Base-by-base conservation (phyloP, 1,140 invertebrate species). In the Pantala flavescens region DNA sequence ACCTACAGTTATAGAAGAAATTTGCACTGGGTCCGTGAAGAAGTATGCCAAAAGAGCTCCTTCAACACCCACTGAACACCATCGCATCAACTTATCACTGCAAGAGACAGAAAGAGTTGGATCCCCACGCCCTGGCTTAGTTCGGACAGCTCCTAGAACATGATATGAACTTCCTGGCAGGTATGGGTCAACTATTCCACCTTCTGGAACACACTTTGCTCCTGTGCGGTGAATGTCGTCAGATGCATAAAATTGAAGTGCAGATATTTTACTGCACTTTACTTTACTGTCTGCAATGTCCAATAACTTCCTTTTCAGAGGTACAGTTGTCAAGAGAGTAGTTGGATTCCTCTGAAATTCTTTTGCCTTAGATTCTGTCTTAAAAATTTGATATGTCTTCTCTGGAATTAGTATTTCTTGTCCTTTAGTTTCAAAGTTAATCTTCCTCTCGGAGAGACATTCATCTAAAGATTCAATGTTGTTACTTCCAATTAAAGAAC, bases 51-150 rank as follows among this genome's bases (percentile, higher is more conserved):
- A 80, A 24, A 97, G 81, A 11, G 91, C 87, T 55, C 96, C 96
- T 81, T 89, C 86, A 16, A 77, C 76, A 12, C 76, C 76, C 70
- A 95, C 78, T 76, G 92, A 83, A 81, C 91, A 90, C 96, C 96
- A 98, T 75, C 90, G 90, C 10, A 93, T 88, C 1, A 98, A 84
- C 86, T 98, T 98, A 83, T 98, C 96, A 82, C 94, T 97, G 82
- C 96, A 98, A 0, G 93, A 96, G 76, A 97, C 88, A 63, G 93
- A 96, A 16, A 93, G 80, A 0, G 96, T 98, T 70, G 89, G 90
- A 81, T 96, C 91, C 0, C 96, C 96, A 80, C 94, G 84, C 0
- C 96, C 96, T 71, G 96, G 96, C 83, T 98, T 98, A 2, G 90
- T 96, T 72, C 96, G 85, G 11, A 97, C 85, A 55, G 88, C 88